A percentile compares a stretch with the other conserved stretches of the same genome.
These are phyloP conservation scores for Brachypalpus laphriformis DNA, from an alignment of 2,888 invertebrate species.

Conservation along the genomic window DNA sequence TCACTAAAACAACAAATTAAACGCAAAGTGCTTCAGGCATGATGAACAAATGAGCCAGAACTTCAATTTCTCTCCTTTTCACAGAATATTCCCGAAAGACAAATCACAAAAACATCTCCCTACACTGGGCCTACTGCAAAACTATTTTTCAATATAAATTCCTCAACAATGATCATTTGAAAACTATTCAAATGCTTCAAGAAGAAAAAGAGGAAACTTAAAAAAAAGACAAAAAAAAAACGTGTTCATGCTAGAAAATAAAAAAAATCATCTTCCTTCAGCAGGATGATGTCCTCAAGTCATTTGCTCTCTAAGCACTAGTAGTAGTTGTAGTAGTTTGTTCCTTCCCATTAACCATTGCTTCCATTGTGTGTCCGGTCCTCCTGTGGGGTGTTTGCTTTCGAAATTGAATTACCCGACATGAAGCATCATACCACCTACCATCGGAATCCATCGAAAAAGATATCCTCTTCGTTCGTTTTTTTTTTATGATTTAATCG, in stretches of 20 bases:
- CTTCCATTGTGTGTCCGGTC: slow-evolving; percentile 23
- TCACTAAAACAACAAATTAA: not conserved
- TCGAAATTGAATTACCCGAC: slow-evolving; percentile 45
- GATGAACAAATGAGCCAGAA: not conserved
- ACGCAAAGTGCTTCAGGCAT: not conserved
- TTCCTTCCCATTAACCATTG: slow-evolving; percentile 40
- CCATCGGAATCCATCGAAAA: slow-evolving; percentile 3
- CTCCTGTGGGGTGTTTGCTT: slow-evolving; percentile 43
- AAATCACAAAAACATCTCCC: slow-evolving; percentile 1
- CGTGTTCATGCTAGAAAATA: not conserved
- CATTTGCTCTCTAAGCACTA: not conserved
- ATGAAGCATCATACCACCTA: not conserved
- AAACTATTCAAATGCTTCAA: slow-evolving; percentile 27
- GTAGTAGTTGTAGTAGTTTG: slow-evolving; percentile 4
- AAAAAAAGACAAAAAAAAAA: too few species aligned
- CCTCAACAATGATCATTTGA: slow-evolving; percentile 18
- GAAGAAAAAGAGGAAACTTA: not conserved
- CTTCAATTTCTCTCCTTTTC: too few species aligned
- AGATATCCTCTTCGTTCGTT: not conserved
- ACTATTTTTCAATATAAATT: slow-evolving; percentile 49
- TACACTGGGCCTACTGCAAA: not conserved
- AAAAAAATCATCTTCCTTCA: not conserved
- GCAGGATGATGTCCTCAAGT: slow-evolving; percentile 11
- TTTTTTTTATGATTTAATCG: slow-evolving; percentile 48
- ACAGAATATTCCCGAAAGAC: not conserved